These are phyloP conservation scores for Operophtera brumata DNA, from an alignment of 2,888 invertebrate species.

Conservation along the genomic window DNA sequence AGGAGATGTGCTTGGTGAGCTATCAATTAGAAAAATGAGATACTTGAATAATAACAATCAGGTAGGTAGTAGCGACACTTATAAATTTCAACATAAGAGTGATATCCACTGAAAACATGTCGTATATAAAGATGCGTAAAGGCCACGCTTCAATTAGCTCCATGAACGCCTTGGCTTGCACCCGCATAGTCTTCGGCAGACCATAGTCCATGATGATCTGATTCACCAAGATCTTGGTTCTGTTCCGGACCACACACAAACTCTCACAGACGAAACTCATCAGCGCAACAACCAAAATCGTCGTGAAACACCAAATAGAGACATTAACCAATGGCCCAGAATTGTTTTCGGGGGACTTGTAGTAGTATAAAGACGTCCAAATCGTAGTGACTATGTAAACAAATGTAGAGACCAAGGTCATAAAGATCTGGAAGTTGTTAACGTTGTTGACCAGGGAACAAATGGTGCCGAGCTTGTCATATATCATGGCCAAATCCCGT, in stretches of 20 bases:
- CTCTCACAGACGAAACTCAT: constrained; percentile 54
- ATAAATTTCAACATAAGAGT: too few relatives aligned
- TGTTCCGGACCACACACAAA: constrained; percentile 46
- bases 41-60: constrained; percentile 64
- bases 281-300: constrained; percentile 43
- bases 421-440: constrained; percentile 60
- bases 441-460: constrained; percentile 53
- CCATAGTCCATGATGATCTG: constrained; percentile 62
- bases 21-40: constrained; percentile 42
- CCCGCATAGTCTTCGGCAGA: too few relatives aligned
- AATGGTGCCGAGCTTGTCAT: too few relatives aligned
- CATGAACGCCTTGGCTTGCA: too few relatives aligned
- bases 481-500: constrained; percentile 46
- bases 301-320: constrained; percentile 47
- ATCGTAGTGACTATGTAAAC: constrained; percentile 51
- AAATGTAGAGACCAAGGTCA: constrained; percentile 56
- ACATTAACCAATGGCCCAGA: too few relatives aligned
- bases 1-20: too few relatives aligned
- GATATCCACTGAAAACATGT: too few relatives aligned
- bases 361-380: too few relatives aligned
- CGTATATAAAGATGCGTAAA: too few relatives aligned
- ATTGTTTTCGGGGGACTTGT: too few relatives aligned
- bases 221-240: constrained; percentile 53
- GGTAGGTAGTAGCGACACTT: too few relatives aligned
- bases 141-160: too few relatives aligned